phyloP scores from a whole-genome alignment of 1,140 invertebrate species.

The Cydia splendana region DNA sequence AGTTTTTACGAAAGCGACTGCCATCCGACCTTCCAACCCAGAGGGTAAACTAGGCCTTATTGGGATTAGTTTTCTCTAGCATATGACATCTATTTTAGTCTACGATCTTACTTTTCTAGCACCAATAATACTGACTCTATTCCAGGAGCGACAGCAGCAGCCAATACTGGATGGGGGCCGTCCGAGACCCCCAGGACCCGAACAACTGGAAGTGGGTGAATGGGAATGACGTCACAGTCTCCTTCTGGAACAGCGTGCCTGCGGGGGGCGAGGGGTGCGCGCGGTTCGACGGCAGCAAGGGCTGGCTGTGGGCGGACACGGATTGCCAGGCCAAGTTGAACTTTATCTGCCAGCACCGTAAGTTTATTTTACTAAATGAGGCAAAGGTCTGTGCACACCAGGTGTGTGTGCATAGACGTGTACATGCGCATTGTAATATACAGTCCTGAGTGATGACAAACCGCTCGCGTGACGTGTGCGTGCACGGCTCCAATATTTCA shows the following conservation, averaged over 20 bases:
- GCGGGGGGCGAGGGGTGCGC: conserved; percentile 93
- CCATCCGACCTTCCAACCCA: too few species aligned
- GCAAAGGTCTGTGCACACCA: too few species aligned
- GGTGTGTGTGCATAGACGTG: too few species aligned
- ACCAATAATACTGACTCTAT: conserved; percentile 34
- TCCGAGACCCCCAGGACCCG: conserved; percentile 88
- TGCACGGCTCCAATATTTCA: too few species aligned
- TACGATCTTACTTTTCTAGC: too few species aligned
- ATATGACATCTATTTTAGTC: too few species aligned
- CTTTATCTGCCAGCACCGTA: conserved; percentile 97
- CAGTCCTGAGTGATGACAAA: too few species aligned
- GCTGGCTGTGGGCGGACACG: conserved; percentile 97
- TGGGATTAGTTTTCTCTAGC: too few species aligned
- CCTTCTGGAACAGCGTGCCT: conserved; percentile 95
- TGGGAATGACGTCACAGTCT: conserved; percentile 92
- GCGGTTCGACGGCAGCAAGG: conserved; percentile 94
- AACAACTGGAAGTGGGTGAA: conserved; percentile 95
- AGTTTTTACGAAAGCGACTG: too few species aligned
- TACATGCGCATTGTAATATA: too few species aligned
- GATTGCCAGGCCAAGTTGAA: conserved; percentile 92
- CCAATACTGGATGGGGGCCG: conserved; percentile 97
- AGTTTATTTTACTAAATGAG: conserved; percentile 75
- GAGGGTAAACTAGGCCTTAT: too few species aligned
- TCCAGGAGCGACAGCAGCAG: conserved; percentile 91
- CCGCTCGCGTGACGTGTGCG: too few species aligned